Base-by-base conservation (phyloP, 1,140 invertebrate species). In the Drosophila serrata region DNA sequence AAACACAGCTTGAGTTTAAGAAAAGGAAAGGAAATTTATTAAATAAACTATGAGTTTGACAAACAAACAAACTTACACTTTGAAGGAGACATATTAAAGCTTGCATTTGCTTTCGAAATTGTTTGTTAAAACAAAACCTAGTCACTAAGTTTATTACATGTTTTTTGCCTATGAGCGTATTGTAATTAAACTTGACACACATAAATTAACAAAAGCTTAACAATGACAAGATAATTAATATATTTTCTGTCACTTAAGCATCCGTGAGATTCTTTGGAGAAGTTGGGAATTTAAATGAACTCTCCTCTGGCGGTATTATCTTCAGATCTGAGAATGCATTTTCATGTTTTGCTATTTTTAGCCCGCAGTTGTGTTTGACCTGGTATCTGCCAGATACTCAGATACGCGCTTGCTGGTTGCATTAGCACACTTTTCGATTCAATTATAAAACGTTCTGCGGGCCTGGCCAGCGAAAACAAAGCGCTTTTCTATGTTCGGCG, bases 381-480 rank as follows among this genome's bases (percentile, higher is more conserved):
- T 58, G 29, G 68, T 67, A 81, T 80, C 56, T 70, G n/a, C 15
- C 17, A 75, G 75, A 81, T 81, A 75, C 58, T 75, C n/a, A 37
- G 45, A 24, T 46, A 27, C 45, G 57, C 70, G 51, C 51, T 55
- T 68, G 78, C 80, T 64, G 80, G 67, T 69, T 61, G 37, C 84
- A 88, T 90, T 90, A 90, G 70, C 85, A 90, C 86, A 90, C 78
- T 88, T 87, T 88, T 70, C 55, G 53, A 74, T 86, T 86, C 82
- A 87, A 87, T 88, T 88, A 56, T 76, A 63, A 72, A 42, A 24
- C 22, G 60, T 60, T 70, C 63, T 81, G 56, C 79, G 82, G 79
- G 79, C 31, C 51, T 35, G 43, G 40, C 37, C 40, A 27, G 62
- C 43, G 74, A 49, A 79, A 76, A 87, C 82, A 87, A 87, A 80